A percentile compares a stretch with the other conserved stretches of the same genome.
Evolutionary conservation across 1,140 invertebrate species (phyloP).

Genomic region (Stegodyphus dumicola): DNA sequence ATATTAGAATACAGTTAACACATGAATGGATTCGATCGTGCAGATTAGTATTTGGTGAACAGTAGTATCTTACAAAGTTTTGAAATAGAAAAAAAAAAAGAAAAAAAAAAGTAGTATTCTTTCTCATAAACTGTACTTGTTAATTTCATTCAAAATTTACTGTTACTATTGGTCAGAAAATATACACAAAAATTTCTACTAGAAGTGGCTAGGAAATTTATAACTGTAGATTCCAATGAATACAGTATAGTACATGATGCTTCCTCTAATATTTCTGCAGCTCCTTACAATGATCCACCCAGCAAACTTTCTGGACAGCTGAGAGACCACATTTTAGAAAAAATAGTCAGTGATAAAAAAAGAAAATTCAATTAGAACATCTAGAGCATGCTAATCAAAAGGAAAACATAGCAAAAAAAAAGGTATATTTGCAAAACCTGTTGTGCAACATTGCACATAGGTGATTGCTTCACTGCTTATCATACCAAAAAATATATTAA

Average conservation of each 20-base stretch:
- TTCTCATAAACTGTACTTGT: slow-evolving; percentile 1
- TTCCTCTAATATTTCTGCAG: not conserved
- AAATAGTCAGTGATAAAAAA: not conserved
- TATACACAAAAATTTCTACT: not conserved
- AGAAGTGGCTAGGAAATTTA: not conserved
- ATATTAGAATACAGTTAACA: not conserved
- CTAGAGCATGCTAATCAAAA: too few species aligned
- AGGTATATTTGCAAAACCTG: too few species aligned
- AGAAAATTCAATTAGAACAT: too few species aligned
- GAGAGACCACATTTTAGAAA: not conserved
- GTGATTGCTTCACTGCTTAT: too few species aligned
- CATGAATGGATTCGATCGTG: not conserved
- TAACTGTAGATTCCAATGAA: not conserved
- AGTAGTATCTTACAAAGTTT: not conserved
- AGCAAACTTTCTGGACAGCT: slow-evolving; percentile 1
- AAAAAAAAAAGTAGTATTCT: not conserved
- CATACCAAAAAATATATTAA: too few species aligned
- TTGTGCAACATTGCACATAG: too few species aligned
- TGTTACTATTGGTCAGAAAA: not conserved
- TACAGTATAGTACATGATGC: not conserved
- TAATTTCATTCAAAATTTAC: not conserved
- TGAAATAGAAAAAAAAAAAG: not conserved
- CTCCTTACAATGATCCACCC: not conserved
- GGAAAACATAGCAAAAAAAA: too few species aligned
- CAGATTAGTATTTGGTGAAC: slow-evolving; percentile 1